Percentiles rank a stretch among this genome's conserved stretches.
phyloP scores from a whole-genome alignment of 2,888 invertebrate genomes.

The Sarcophaga subvicina region DNA sequence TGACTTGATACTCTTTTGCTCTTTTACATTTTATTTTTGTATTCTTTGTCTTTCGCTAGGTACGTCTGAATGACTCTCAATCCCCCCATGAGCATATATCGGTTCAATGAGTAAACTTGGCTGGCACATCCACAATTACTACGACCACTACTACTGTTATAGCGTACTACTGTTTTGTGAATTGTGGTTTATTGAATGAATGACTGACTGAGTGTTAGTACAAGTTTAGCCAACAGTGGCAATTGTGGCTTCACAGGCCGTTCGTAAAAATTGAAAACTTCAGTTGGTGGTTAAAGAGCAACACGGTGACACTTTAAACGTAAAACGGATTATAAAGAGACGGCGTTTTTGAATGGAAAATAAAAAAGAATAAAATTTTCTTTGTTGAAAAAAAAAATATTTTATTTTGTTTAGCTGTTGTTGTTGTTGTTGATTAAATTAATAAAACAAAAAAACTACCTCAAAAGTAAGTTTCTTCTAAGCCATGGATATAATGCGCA shows the following conservation, averaged over 20 bases:
- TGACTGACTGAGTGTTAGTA: slow-evolving; percentile 1
- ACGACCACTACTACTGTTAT: slow-evolving; percentile 5
- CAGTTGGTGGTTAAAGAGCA: slow-evolving; percentile 64
- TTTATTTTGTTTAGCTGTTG: background rate
- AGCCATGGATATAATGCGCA: slow-evolving; percentile 41
- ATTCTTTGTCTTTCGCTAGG: background rate
- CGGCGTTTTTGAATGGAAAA: slow-evolving; percentile 6
- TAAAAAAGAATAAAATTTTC: background rate
- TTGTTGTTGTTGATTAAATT: background rate
- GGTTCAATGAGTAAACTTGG: slow-evolving; percentile 28
- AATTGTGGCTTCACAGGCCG: background rate
- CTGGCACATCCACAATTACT: slow-evolving; percentile 10
- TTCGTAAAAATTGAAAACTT: slow-evolving; percentile 43
- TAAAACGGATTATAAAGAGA: slow-evolving; percentile 1
- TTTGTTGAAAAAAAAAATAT: background rate
- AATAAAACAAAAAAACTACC: slow-evolving; percentile 48
- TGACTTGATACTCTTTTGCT: slow-evolving; percentile 11
- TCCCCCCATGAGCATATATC: background rate
- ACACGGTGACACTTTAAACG: slow-evolving; percentile 57
- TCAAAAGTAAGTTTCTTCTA: slow-evolving; percentile 58
- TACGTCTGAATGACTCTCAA: background rate
- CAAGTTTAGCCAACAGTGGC: slow-evolving; percentile 15
- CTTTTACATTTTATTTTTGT: background rate
- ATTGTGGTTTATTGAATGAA: slow-evolving; percentile 60
- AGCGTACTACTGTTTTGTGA: background rate